phyloP scores from a whole-genome alignment of 2,113 vertebrate genomes.

The Perca fluviatilis region DNA sequence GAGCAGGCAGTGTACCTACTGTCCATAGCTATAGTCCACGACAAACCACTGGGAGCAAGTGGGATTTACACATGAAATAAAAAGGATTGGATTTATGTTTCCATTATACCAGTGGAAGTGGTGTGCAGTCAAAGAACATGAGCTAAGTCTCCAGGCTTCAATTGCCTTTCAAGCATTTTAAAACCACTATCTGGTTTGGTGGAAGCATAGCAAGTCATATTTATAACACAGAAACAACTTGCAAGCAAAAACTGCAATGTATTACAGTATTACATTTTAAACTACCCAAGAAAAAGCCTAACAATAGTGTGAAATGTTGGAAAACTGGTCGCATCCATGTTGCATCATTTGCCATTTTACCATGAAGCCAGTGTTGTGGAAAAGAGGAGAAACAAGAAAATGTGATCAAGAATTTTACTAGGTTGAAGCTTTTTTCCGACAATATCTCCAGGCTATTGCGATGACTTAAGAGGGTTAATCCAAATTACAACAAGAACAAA shows the following conservation, averaged over 20 bases:
- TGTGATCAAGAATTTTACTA: slow-evolving; percentile 38
- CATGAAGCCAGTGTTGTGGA: background rate
- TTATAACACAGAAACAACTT: background rate
- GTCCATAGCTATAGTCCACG: background rate
- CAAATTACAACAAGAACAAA: slow-evolving; percentile 49
- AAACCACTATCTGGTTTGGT: background rate
- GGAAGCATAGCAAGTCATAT: background rate
- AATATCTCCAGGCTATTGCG: slow-evolving; percentile 28
- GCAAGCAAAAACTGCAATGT: background rate
- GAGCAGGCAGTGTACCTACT: background rate
- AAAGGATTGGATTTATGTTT: slow-evolving; percentile 26
- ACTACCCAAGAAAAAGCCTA: background rate
- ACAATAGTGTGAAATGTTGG: background rate
- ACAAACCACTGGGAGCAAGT: slow-evolving; percentile 11
- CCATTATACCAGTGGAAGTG: background rate
- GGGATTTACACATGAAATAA: slow-evolving; percentile 31
- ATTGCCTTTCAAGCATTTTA: background rate
- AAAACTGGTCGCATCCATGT: background rate
- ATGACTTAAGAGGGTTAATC: slow-evolving; percentile 11
- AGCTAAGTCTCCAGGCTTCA: background rate
- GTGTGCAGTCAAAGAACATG: background rate
- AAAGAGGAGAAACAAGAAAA: slow-evolving; percentile 5
- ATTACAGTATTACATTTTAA: slow-evolving; percentile 1
- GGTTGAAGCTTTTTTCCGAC: background rate
- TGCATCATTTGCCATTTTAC: slow-evolving; percentile 4